Base-by-base conservation (phyloP, 2,888 invertebrate species). In the Noctua janthe region DNA sequence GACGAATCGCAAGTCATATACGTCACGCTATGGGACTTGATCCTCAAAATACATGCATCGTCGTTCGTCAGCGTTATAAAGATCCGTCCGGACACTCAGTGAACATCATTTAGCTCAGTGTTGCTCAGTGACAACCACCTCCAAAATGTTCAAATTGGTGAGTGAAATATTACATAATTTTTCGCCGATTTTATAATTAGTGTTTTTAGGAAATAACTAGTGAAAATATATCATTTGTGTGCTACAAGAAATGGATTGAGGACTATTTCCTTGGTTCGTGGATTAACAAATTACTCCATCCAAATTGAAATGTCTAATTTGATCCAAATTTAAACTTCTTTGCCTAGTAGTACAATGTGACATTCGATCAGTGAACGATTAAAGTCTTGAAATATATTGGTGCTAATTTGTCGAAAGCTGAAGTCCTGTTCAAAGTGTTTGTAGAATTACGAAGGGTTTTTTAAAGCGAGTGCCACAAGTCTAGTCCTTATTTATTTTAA, bases 91-190 rank as follows among this genome's bases (percentile, higher is more conserved):
- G 70, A 70, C 75, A 73, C 39, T 78, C 17, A 71, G 66, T 84
- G 80, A 62, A 56, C 86, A 91, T 92, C 92, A 92, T 89, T 93
- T 85, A 89, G 84, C 80, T 88, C 84, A 84, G 76, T 79, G 85
- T 76, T 87, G 87, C 78, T 76, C 71, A 75, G 88, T 84, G 80
- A 80, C 35, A 74, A 83, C 82, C 83, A 74, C 78, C 70, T 77
- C 43, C 56, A 93, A 94, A 88, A 95, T 96, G 96, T 95, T 94
- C 92, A 97, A 97, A 91, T 93, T 96, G 92, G 97, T 97, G 82
- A 97, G 97, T 94, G 23, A 49, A 67, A 82, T 87, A 85, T 75
- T 72, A 54, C 23, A 10, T 59, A 0, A 23, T 39, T 39, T 71
- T 75, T 71, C 5, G 29, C 15, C 1, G 3, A 51, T 74, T 54